Conservation (phyloP, 2,113 vertebrate species). For the Sturnus vulgaris region DNA sequence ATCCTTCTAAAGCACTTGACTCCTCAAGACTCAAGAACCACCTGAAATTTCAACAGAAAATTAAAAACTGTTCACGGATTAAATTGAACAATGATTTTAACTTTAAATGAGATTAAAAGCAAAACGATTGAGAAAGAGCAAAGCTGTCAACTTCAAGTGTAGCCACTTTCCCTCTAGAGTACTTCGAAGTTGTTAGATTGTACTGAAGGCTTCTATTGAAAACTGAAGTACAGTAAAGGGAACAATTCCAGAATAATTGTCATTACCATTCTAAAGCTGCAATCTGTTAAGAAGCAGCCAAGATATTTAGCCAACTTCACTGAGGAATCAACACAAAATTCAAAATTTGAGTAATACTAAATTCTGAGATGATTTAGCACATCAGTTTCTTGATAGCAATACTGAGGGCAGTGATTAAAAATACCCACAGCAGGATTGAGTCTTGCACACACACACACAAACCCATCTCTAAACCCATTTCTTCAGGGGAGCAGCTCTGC, state of each 20-base stretch:
- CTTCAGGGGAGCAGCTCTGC: not conserved
- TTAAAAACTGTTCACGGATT: slow-evolving; percentile 3
- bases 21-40: not conserved
- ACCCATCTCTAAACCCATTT: not conserved
- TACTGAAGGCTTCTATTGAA: slow-evolving; percentile 5
- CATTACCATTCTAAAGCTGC: not conserved
- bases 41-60: slow-evolving; percentile 23
- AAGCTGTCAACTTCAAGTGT: not conserved
- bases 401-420: not conserved
- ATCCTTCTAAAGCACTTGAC: slow-evolving; percentile 7
- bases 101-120: slow-evolving; percentile 18
- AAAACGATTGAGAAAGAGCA: not conserved
- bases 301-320: not conserved
- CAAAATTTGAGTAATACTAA: not conserved
- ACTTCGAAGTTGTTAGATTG: not conserved
- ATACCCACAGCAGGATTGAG: not conserved
- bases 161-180: slow-evolving; percentile 17
- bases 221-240: not conserved
- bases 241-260: slow-evolving; percentile 12
- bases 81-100: slow-evolving; percentile 18
- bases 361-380: not conserved
- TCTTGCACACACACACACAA: not conserved
- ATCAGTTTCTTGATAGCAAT: not conserved
- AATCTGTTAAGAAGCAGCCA: not conserved
- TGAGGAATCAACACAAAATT: not conserved